Evolutionary conservation across 2,797 vertebrate species (phyloP).

Genomic region (Peromyscus nudipes): DNA sequence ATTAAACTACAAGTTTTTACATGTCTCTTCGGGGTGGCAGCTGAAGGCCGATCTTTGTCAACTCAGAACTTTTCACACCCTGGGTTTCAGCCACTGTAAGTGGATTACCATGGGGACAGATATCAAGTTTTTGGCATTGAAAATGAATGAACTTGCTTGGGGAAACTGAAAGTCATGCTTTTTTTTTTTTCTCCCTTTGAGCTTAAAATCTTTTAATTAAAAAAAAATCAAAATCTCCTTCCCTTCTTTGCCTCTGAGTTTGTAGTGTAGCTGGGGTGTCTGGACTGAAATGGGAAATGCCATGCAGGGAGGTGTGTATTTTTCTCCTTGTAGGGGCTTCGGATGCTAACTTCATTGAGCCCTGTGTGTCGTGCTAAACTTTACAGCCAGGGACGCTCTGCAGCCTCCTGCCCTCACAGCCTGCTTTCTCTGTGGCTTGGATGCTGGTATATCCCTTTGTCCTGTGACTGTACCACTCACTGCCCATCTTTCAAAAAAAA

Average conservation of each 20-base stretch:
- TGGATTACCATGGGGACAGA: slow-evolving; percentile 2
- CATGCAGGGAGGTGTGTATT: neutral
- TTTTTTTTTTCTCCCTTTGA: neutral
- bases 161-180: neutral
- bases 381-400: neutral
- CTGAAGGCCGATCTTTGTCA: slow-evolving; percentile 70
- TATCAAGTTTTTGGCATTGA: neutral
- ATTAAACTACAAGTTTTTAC: slow-evolving; percentile 73
- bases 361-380: neutral
- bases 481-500: neutral
- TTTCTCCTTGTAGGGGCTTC: neutral
- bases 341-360: neutral
- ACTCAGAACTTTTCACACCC: slow-evolving; percentile 59
- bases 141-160: slow-evolving; percentile 3
- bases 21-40: slow-evolving; percentile 40
- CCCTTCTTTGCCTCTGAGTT: neutral
- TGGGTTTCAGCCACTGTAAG: slow-evolving; percentile 10
- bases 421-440: no score
- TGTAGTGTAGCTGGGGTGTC: neutral
- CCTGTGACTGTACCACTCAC: neutral
- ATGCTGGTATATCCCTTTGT: neutral
- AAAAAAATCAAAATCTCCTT: neutral
- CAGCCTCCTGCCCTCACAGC: neutral
- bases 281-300: neutral
- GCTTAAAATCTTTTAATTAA: slow-evolving; percentile 23